Evolutionary conservation across 2,888 invertebrate species (phyloP).

Genomic region (Rosalia funebris): DNA sequence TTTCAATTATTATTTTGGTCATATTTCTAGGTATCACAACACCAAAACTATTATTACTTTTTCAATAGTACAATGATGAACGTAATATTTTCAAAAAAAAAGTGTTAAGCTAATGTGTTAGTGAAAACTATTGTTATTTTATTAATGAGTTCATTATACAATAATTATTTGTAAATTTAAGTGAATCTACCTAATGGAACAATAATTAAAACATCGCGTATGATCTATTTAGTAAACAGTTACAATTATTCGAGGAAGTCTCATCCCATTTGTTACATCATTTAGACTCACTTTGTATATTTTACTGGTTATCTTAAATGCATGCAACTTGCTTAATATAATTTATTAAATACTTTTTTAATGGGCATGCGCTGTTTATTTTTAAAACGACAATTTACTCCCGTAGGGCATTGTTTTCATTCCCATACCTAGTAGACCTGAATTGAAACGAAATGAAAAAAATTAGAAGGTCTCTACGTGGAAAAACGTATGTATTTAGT

Average conservation of each 20-base stretch:
- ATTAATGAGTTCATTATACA: background rate
- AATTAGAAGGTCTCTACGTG: background rate
- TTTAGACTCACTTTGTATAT: background rate
- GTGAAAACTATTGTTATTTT: slow-evolving; percentile 42
- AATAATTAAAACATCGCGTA: background rate
- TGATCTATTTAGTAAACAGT: background rate
- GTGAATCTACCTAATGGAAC: no score
- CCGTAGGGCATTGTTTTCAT: slow-evolving; percentile 21
- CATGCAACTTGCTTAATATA: slow-evolving; percentile 40
- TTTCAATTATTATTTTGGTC: slow-evolving; percentile 42
- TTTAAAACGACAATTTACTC: slow-evolving; percentile 27
- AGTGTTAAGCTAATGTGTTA: slow-evolving; percentile 27
- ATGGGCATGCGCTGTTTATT: slow-evolving; percentile 43
- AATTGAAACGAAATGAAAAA: background rate
- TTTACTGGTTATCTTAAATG: slow-evolving; percentile 27
- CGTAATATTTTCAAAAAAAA: slow-evolving; percentile 10
- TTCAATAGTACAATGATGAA: slow-evolving; percentile 31
- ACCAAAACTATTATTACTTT: slow-evolving; percentile 44
- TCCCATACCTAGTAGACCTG: slow-evolving; percentile 6
- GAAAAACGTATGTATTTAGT: slow-evolving; percentile 52
- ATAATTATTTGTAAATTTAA: no score
- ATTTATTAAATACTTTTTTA: slow-evolving; percentile 19
- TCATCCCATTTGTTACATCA: no score
- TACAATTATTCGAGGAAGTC: background rate
- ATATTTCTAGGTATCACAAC: slow-evolving; percentile 50